phyloP scores from a whole-genome alignment of 2,797 vertebrate species.

The Enteromius trimaculatus region DNA sequence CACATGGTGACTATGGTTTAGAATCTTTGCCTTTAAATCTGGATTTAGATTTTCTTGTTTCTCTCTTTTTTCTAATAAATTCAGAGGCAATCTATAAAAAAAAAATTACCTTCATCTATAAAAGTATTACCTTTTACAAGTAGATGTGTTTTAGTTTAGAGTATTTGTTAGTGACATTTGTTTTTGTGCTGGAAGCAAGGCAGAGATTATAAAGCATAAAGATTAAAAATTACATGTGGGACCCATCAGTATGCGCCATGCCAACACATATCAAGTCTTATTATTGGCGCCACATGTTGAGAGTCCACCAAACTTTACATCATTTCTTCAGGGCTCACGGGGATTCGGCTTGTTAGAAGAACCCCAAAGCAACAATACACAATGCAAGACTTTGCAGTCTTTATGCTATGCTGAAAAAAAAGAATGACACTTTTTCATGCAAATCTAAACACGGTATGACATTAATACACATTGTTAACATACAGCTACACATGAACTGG shows the following conservation, averaged over 20 bases:
- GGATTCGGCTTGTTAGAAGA: constrained; percentile 44
- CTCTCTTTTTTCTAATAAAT: neutral
- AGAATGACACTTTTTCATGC: constrained; percentile 26
- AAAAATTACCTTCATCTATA: neutral
- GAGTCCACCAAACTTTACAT: constrained; percentile 55
- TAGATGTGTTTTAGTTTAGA: neutral
- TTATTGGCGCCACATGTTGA: constrained; percentile 51
- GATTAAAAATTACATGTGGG: constrained; percentile 55
- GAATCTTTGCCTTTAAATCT: constrained; percentile 82
- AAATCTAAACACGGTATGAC: constrained; percentile 21
- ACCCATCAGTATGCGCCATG: constrained; percentile 55
- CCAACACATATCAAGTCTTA: constrained; percentile 36
- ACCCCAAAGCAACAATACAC: constrained; percentile 40
- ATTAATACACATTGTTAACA: constrained; percentile 3
- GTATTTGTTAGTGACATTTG: neutral
- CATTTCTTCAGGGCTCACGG: constrained; percentile 43
- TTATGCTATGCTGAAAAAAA: constrained; percentile 39
- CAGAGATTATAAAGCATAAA: constrained; percentile 85
- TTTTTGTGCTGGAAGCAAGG: constrained; percentile 72
- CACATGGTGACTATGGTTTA: constrained; percentile 86
- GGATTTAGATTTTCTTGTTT: constrained; percentile 32
- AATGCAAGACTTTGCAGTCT: constrained; percentile 45
- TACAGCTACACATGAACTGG: neutral
- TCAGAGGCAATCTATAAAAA: neutral
- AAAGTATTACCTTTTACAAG: neutral